A percentile compares a stretch with the other conserved stretches of the same genome.
Conservation (phyloP, 2,888 invertebrate genomes). For the Eilema griseolum region DNA sequence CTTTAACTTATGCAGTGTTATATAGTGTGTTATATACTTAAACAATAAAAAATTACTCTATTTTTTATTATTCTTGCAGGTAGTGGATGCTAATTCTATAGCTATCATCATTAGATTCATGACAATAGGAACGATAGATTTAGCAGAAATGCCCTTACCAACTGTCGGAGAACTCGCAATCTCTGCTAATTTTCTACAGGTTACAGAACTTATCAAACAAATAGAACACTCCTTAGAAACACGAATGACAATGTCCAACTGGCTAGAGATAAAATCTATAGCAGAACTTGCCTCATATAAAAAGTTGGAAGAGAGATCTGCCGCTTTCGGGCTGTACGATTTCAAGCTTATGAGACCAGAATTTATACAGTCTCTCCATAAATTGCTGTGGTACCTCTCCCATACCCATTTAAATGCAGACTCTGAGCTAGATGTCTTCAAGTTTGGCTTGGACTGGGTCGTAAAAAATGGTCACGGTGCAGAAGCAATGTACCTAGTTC, state of each 20-base stretch:
- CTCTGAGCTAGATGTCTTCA: conserved; percentile 72
- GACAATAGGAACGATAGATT: conserved; percentile 71
- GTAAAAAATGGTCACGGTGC: conserved; percentile 60
- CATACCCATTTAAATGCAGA: conserved; percentile 71
- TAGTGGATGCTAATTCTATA: conserved; percentile 75
- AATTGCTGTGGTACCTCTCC: conserved; percentile 78
- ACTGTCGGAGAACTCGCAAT: conserved; percentile 67
- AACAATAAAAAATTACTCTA: no score
- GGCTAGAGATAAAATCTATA: conserved; percentile 71
- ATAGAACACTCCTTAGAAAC: conserved; percentile 71
- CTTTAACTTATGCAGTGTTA: no score
- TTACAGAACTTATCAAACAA: conserved; percentile 75
- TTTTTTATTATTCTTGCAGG: conserved; percentile 57
- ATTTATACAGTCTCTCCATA: conserved; percentile 65
- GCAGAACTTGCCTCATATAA: conserved; percentile 68
- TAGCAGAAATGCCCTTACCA: conserved; percentile 64
- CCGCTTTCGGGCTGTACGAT: conserved; percentile 68
- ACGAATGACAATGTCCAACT: conserved; percentile 64
- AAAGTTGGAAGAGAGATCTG: conserved; percentile 64
- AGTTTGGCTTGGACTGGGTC: conserved; percentile 77
- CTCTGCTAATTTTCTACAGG: conserved; percentile 77
- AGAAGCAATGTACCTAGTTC: conserved; percentile 69
- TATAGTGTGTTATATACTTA: no score
- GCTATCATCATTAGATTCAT: conserved; percentile 72
- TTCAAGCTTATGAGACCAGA: conserved; percentile 71